A percentile compares a stretch with the other conserved stretches of the same genome.
phyloP scores from a whole-genome alignment of 1,140 invertebrate species.

The Lucilia sericata region DNA sequence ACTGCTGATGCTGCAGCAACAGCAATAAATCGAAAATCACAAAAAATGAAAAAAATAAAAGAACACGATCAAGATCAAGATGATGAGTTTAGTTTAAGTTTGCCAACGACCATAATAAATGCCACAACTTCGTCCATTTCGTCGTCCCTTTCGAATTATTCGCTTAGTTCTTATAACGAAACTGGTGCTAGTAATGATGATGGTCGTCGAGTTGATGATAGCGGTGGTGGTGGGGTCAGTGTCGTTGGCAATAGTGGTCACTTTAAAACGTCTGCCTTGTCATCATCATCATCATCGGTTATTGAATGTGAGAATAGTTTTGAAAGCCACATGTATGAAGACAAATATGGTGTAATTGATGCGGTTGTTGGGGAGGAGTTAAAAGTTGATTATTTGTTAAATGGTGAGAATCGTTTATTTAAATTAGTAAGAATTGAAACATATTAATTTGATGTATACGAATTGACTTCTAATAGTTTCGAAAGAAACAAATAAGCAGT shows the following conservation, averaged over 20 bases:
- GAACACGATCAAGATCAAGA: no score
- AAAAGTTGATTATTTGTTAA: neutral
- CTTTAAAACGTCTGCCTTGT: neutral
- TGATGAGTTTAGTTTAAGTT: no score
- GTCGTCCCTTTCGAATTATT: neutral
- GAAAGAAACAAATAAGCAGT: no score
- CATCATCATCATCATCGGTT: neutral
- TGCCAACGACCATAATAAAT: no score
- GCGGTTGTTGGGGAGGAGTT: neutral
- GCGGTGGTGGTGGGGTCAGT: neutral
- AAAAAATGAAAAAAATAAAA: no score
- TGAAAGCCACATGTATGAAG: no score
- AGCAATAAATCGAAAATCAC: no score
- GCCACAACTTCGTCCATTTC: no score
- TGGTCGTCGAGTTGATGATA: neutral
- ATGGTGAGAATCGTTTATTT: slow-evolving; percentile 2
- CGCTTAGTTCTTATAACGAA: neutral
- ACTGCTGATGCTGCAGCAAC: no score
- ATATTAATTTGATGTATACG: neutral
- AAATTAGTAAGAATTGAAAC: neutral
- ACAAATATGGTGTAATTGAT: no score
- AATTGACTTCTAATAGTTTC: no score
- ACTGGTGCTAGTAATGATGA: neutral
- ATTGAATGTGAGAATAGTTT: neutral
- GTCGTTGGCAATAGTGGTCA: neutral